Percentiles rank a stretch among this genome's conserved stretches.
phyloP scores from a whole-genome alignment of 1,140 invertebrate species.

The Camponotus pennsylvanicus region DNA sequence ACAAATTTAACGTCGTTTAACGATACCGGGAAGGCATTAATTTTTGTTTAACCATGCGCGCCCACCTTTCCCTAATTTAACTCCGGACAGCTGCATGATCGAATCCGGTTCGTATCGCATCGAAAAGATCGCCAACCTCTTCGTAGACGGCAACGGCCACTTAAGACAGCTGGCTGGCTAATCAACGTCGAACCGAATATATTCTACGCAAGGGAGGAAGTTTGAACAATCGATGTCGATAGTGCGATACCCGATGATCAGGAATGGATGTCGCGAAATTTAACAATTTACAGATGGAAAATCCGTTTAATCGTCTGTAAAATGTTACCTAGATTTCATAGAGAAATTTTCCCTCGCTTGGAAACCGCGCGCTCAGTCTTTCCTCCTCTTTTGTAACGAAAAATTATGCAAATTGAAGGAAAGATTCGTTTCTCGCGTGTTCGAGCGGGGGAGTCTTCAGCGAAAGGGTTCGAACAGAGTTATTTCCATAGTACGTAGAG shows the following conservation, averaged over 20 bases:
- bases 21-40: slow-evolving; percentile 55
- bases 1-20: slow-evolving; percentile 70
- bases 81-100: slow-evolving; percentile 58
- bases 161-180: slow-evolving; percentile 45
- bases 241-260: slow-evolving; percentile 28
- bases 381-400: background rate
- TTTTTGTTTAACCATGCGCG: slow-evolving; percentile 11
- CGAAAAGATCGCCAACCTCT: background rate
- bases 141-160: background rate
- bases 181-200: slow-evolving; percentile 41
- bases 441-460: background rate
- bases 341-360: background rate
- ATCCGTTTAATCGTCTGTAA: background rate
- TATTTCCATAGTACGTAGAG: slow-evolving; percentile 11
- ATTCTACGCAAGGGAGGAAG: background rate
- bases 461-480: slow-evolving; percentile 5
- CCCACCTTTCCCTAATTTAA: slow-evolving; percentile 41
- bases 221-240: slow-evolving; percentile 45
- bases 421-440: slow-evolving; percentile 32
- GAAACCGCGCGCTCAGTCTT: background rate
- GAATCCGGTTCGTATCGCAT: slow-evolving; percentile 34
- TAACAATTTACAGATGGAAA: slow-evolving; percentile 60
- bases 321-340: slow-evolving; percentile 22
- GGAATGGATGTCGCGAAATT: slow-evolving; percentile 50
- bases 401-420: slow-evolving; percentile 70